Base-by-base conservation (phyloP, 2,797 vertebrate species). In the Chelon labrosus region DNA sequence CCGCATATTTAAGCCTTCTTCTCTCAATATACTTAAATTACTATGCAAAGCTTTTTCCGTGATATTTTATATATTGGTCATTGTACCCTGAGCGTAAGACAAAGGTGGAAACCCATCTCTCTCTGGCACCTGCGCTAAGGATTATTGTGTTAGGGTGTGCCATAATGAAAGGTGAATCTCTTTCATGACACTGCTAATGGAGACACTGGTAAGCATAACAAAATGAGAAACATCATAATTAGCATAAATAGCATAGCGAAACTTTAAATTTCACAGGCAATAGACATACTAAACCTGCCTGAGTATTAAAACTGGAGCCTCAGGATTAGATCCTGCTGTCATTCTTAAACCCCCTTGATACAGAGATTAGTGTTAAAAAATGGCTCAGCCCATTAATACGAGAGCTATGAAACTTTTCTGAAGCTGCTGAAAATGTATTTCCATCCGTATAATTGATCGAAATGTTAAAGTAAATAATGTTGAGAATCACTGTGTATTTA, bases 1-100 rank as follows among this genome's bases (percentile, higher is more conserved):
- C 17, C 53, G 60, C 41, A 53, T 37, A 64, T 76, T 65, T 54
- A 14, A 25, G 9, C 44, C 44, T 25, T 13, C 10, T 42, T 38
- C 19, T 69, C 27, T 56, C 22, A 31, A 55, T 38, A 61, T 54
- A 17, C 17, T 22, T 47, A 59, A 46, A 60, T 70, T 65, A 65
- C 65, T 55, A 12, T 35, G 56, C 14, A 7, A 14, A 22, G 41
- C 22, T 54, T 71, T 64, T 17, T 58, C 27, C 64, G 14, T 63
- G 38, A 67, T 20, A 11, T 20, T 20, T 41, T 41, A 22, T 11
- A 19, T 20, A 49, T 19, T 49, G 46, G 46, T 19, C n/a, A 49
- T 47, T 50, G 44, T 20, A 35, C 47, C 47, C 9, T 19, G 3
- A 4, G 39, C 31, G 7, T 14, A 44, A 44, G 42, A 44, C 13